Evolutionary conservation across 2,888 invertebrate genomes (phyloP), one percentile per base, ranked within the genome.

Genomic region (Xanthorhoe designata): DNA sequence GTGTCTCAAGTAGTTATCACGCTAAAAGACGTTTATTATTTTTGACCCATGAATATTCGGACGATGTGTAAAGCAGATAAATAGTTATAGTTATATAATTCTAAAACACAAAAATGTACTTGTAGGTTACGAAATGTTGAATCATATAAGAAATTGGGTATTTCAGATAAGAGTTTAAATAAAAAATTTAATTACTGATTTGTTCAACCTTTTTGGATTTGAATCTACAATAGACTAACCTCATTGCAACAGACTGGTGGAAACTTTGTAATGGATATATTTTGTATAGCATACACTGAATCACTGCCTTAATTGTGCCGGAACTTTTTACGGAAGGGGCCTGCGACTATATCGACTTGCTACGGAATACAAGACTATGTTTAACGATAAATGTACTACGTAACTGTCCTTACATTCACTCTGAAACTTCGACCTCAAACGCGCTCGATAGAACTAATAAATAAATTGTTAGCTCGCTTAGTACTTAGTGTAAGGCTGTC

Each of bases 231-330:
- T 92, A 92, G 89, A 84, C 78, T 79, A 83, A 92, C 91, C 92
- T 92, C 91, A 92, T 87, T 81, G 89, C 87, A 89, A 92, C 92
- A 92, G 92, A 92, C 92, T 92, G 92, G 87, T 87, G 82, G 88
- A 89, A 70, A 87, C 83, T 91, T 90, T 91, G 83, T 91, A 90
- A 86, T 82, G 87, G 88, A 89, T 82, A 92, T 92, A 92, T 92
- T 92, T 91, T 92, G 90, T 92, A 92, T 89, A 91, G 90, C 88
- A 81, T 87, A 91, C 90, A 92, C 90, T 89, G 86, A 89, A 91
- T 88, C 92, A 93, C 92, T 93, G 92, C 92, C 92, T 92, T 91
- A 17, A 91, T 83, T 88, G 92, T 93, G 92, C 92, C 92, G 91
- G 91, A 89, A 84, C 79, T 84, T 85, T 85, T 79, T 85, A 85